Evolutionary conservation across 2,888 invertebrate genomes (phyloP), one percentile per base, ranked within the genome.

Genomic region (Romanomermis culicivorax): DNA sequence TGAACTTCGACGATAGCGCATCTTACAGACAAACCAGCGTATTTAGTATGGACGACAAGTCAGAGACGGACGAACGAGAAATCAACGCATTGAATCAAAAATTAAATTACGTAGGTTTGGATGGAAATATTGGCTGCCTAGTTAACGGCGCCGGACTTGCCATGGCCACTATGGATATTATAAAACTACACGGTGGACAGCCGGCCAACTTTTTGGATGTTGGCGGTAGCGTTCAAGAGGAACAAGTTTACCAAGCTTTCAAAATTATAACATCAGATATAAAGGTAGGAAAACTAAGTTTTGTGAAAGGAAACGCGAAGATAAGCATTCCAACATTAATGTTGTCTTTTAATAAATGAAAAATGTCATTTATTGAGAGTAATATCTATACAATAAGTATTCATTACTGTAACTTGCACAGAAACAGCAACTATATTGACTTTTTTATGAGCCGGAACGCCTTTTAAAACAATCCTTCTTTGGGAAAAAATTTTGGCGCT

Each of bases 111-210:
- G 89, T 99, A 61, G 84, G 83, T 61, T 82, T 93, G 82, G 85
- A 88, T 69, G 97, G 97, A 56, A 91, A 88, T 70, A 95, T 99
- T 69, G 97, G 93, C 54, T 89, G 81, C 67, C 70, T 81, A 61
- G 80, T 99, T 0, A 99, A 99, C 75, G 97, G 97, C 24, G 97
- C 97, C 61, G 97, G 97, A 1, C 75, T 99, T 53, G 97, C 97
- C 2, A 99, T 99, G 97, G 97, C 95, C 1, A 99, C 97, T 4
- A 93, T 99, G 95, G 97, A 99, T 69, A 87, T 97, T 42, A 93
- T 99, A 59, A 87, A 86, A 68, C 73, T 95, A 42, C 82, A 89
- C 71, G 95, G 95, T 23, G 97, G 97, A 17, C 80, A 78, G 61
- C 95, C 97, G 7, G 97, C 97, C 0, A 99, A 99, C 72, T 99